Percentiles rank a stretch among this genome's conserved stretches.
Conservation (phyloP, 2,888 invertebrate species). For the Germaria angustata region DNA sequence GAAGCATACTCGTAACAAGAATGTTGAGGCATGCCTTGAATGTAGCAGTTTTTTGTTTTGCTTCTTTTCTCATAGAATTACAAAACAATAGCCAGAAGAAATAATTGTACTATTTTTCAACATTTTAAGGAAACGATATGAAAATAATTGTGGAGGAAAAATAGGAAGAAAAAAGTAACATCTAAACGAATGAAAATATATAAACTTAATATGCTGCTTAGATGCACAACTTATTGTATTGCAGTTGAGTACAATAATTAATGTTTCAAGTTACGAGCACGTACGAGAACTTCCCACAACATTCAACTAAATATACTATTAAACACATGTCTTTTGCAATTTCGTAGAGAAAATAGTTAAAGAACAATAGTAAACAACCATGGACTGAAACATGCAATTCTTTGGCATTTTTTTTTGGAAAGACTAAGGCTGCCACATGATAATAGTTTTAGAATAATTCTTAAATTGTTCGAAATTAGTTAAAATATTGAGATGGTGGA, state of each 20-base stretch:
- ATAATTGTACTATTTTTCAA: not conserved
- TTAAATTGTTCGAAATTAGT: no score
- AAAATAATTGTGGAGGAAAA: not conserved
- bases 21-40: constrained; percentile 1
- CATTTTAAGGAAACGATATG: not conserved
- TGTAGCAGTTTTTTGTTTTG: not conserved
- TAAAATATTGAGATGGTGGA: no score
- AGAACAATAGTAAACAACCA: not conserved
- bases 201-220: constrained; percentile 49
- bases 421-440: constrained; percentile 19
- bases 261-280: constrained; percentile 58
- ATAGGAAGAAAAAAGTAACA: not conserved
- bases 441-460: no score
- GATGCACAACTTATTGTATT: constrained; percentile 51
- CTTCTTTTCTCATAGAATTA: not conserved
- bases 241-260: constrained; percentile 59
- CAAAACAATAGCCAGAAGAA: constrained; percentile 2
- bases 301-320: constrained; percentile 17
- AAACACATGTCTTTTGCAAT: not conserved
- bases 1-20: not conserved
- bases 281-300: constrained; percentile 54
- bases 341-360: not conserved
- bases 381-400: constrained; percentile 11
- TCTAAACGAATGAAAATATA: constrained; percentile 3
- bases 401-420: not conserved